A percentile compares a stretch with the other conserved stretches of the same genome.
phyloP scores from a whole-genome alignment of 2,888 invertebrate genomes.

The Pammene aurita region DNA sequence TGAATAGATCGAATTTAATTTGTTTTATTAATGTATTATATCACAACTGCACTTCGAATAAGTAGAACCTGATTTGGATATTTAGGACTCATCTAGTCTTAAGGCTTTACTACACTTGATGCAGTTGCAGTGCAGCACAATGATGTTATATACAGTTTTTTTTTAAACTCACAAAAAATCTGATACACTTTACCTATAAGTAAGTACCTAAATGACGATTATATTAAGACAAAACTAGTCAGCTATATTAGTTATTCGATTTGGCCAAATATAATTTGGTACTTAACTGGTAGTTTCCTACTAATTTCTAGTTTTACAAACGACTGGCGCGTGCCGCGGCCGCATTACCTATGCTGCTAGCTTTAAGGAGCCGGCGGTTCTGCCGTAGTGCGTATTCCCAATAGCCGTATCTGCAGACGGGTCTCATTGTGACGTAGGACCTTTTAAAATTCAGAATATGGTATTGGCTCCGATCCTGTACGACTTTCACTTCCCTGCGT shows the following conservation, averaged over 20 bases:
- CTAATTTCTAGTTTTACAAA: not conserved
- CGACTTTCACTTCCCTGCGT: constrained; percentile 36
- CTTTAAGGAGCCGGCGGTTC: constrained; percentile 9
- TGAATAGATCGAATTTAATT: too few relatives aligned
- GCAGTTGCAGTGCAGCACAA: too few relatives aligned
- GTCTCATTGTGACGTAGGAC: not conserved
- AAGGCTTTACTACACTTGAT: too few relatives aligned
- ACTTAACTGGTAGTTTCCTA: not conserved
- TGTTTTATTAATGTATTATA: too few relatives aligned
- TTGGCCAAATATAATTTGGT: too few relatives aligned
- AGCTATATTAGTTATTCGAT: too few relatives aligned
- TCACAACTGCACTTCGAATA: too few relatives aligned
- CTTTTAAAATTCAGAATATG: not conserved
- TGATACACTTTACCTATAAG: too few relatives aligned
- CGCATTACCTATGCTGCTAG: not conserved
- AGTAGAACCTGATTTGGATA: too few relatives aligned
- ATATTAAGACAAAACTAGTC: too few relatives aligned
- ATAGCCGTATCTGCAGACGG: not conserved
- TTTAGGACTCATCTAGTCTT: too few relatives aligned
- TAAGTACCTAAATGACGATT: too few relatives aligned
- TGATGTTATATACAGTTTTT: not conserved
- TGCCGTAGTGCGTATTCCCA: not conserved
- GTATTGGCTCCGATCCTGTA: constrained; percentile 25
- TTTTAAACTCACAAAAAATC: not conserved
- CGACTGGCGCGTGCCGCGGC: not conserved